A percentile compares a stretch with the other conserved stretches of the same genome.
These are phyloP conservation scores for Bambusicola thoracicus DNA, from an alignment of 2,113 vertebrate genomes.

Conservation along the genomic window DNA sequence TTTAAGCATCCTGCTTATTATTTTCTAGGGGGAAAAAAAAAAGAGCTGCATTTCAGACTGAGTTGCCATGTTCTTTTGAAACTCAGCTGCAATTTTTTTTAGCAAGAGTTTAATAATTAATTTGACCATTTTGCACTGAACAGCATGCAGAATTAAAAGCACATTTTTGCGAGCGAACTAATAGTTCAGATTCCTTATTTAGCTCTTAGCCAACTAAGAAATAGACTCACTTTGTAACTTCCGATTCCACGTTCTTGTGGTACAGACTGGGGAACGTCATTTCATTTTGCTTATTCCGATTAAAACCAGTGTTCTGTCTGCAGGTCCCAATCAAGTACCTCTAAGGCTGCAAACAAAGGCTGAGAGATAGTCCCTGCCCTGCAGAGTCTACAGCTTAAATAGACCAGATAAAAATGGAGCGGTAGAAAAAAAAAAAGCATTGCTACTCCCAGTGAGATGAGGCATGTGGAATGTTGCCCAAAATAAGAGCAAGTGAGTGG, in stretches of 20 bases:
- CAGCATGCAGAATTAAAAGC: background rate
- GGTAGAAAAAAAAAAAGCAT: background rate
- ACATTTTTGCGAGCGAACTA: background rate
- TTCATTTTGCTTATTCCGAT: background rate
- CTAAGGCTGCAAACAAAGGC: background rate
- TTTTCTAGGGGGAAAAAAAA: background rate
- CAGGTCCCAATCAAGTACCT: background rate
- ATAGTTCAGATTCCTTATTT: constrained; percentile 9
- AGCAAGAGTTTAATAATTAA: background rate
- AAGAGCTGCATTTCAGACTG: background rate
- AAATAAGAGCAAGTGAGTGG: constrained; percentile 49
- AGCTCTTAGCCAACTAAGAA: background rate
- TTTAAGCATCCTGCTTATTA: constrained; percentile 23
- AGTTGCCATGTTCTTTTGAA: background rate
- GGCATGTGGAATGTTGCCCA: background rate
- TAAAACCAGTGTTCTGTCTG: background rate
- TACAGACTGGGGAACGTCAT: background rate
- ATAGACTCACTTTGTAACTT: background rate
- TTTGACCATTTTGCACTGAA: constrained; percentile 11
- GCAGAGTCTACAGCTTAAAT: background rate
- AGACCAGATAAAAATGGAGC: background rate
- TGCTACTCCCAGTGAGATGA: background rate
- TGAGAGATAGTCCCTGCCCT: background rate
- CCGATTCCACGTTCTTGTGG: background rate
- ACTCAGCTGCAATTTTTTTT: background rate